A percentile compares a stretch with the other conserved stretches of the same genome.
Conservation (phyloP, 2,888 invertebrate genomes). For the Chloroclystis v-ata region DNA sequence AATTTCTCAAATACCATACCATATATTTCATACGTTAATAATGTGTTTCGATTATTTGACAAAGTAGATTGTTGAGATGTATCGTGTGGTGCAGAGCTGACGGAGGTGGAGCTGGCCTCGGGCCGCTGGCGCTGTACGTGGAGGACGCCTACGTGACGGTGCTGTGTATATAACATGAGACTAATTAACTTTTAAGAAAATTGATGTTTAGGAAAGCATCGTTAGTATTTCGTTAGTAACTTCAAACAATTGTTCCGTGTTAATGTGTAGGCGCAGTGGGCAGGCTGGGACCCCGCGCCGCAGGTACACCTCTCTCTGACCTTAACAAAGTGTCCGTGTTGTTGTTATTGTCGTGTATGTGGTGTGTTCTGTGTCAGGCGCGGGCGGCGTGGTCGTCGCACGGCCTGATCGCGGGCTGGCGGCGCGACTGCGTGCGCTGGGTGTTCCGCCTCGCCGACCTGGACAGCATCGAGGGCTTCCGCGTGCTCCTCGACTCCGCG, state of each 20-base stretch:
- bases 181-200: no score
- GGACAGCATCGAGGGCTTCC: slow-evolving; percentile 48
- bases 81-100: slow-evolving; percentile 63
- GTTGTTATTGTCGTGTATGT: no score
- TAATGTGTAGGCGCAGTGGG: slow-evolving; percentile 96
- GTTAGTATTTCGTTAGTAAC: no score
- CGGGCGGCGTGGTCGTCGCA: neutral
- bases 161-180: no score
- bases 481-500: slow-evolving; percentile 44
- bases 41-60: no score
- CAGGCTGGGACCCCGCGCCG: slow-evolving; percentile 83
- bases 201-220: no score
- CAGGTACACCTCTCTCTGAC: slow-evolving; percentile 42
- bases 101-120: slow-evolving; percentile 77
- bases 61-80: no score
- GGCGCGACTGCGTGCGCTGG: slow-evolving; percentile 67
- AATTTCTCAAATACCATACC: no score
- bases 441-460: slow-evolving; percentile 54
- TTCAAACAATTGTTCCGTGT: no score
- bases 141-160: slow-evolving; percentile 86
- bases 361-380: neutral
- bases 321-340: no score
- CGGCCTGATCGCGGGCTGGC: slow-evolving; percentile 40
- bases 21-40: no score
- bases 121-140: slow-evolving; percentile 84